These are phyloP conservation scores for Pantherophis guttatus DNA, from an alignment of 2,113 vertebrate species.

Conservation along the genomic window DNA sequence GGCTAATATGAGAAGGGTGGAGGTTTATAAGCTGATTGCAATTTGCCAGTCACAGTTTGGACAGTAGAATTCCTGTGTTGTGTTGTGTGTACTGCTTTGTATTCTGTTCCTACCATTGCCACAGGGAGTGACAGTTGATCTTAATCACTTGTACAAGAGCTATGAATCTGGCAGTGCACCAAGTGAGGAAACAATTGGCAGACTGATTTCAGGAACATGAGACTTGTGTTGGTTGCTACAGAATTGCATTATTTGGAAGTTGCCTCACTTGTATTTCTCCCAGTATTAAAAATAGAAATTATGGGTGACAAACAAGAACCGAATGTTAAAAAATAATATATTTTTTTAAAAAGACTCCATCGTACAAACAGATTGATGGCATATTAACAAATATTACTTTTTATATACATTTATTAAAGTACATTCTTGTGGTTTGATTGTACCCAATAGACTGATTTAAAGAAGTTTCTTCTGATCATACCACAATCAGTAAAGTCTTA, in stretches of 20 bases:
- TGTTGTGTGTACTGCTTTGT: neutral
- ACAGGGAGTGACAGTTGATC: neutral
- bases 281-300: slow-evolving; percentile 16
- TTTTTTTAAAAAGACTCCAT: neutral
- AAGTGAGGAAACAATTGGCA: neutral
- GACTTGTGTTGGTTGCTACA: neutral
- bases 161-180: slow-evolving; percentile 11
- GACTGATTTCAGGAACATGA: neutral
- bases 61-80: neutral
- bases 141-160: slow-evolving; percentile 9
- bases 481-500: neutral
- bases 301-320: neutral
- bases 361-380: neutral
- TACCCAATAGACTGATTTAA: neutral
- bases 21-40: neutral
- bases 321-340: slow-evolving; percentile 10
- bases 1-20: neutral
- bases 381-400: neutral
- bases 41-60: neutral
- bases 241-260: neutral
- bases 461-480: neutral
- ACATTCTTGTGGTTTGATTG: neutral
- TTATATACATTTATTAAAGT: neutral
- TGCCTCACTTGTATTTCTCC: neutral
- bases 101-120: neutral